A percentile compares a stretch with the other conserved stretches of the same genome.
phyloP scores from a whole-genome alignment of 2,888 invertebrate genomes.

The Drosophila heteroneura region DNA sequence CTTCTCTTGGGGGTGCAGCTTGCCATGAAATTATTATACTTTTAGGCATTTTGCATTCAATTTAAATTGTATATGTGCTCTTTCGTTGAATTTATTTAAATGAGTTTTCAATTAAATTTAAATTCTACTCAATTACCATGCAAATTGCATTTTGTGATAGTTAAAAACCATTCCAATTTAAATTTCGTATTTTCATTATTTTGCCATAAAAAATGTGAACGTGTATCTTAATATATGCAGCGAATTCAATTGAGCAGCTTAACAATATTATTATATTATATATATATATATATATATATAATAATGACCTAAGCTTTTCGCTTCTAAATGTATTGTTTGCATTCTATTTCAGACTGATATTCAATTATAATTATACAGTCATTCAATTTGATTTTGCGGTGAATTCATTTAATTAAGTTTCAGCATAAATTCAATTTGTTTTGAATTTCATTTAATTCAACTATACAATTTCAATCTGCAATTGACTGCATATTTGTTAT shows the following conservation, averaged over 20 bases:
- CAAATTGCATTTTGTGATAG: not conserved
- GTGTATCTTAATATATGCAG: not conserved
- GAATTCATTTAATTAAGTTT: constrained; percentile 12
- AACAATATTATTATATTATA: not conserved
- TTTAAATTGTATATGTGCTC: not conserved
- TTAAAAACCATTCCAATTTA: not conserved
- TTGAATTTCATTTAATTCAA: not conserved
- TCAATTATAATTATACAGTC: constrained; percentile 1
- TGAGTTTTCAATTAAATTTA: constrained; percentile 4
- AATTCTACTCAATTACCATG: not conserved
- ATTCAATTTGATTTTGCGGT: constrained; percentile 3
- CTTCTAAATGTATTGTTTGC: constrained; percentile 4
- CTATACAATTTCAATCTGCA: not conserved
- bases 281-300: too few relatives aligned
- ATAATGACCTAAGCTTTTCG: not conserved
- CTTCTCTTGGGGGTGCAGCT: not conserved
- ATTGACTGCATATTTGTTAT: not conserved
- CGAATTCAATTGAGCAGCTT: not conserved
- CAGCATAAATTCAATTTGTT: not conserved
- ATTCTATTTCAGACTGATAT: constrained; percentile 19
- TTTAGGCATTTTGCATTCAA: not conserved
- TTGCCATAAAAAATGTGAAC: not conserved
- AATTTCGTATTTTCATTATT: not conserved
- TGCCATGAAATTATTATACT: constrained; percentile 2
- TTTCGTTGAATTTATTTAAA: constrained; percentile 2